Conservation (phyloP, 35 echinoderm and acorn worm genomes). For the Holothuria glaberrima region DNA sequence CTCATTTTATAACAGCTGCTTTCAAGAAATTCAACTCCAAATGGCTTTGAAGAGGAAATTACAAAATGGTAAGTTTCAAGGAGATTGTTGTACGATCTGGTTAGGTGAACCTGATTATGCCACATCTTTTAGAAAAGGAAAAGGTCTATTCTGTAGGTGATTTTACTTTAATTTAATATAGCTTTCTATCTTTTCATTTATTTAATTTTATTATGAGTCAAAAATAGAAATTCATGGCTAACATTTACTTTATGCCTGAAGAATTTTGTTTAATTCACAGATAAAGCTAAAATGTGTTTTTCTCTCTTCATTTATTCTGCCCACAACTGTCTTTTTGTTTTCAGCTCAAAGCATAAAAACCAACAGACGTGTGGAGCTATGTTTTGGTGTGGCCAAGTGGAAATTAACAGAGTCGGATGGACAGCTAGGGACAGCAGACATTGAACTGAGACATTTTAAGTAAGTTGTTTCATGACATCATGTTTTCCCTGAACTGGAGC, state of each 20-base stretch:
- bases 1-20: constrained; percentile 71
- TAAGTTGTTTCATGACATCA: constrained; percentile 26
- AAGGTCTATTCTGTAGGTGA: too few relatives aligned
- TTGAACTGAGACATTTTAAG: constrained; percentile 97
- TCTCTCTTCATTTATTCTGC: not conserved
- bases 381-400: constrained; percentile 92
- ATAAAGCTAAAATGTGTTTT: too few relatives aligned
- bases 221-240: too few relatives aligned
- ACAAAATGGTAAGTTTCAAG: constrained; percentile 80
- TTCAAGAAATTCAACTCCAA: constrained; percentile 95
- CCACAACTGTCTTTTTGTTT: not conserved
- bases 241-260: too few relatives aligned
- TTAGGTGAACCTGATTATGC: too few relatives aligned
- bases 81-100: too few relatives aligned
- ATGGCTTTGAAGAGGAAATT: constrained; percentile 88
- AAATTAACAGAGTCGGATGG: constrained; percentile 94
- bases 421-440: constrained; percentile 86
- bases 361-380: constrained; percentile 80
- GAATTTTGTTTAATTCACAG: too few relatives aligned
- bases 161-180: too few relatives aligned
- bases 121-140: too few relatives aligned
- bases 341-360: constrained; percentile 75
- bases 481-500: too few relatives aligned
- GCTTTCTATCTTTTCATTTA: too few relatives aligned
- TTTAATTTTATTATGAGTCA: too few relatives aligned